These are phyloP conservation scores for Temnopleurus reevesii DNA, from an alignment of 53 echinoderm and acorn worm species.

Conservation along the genomic window DNA sequence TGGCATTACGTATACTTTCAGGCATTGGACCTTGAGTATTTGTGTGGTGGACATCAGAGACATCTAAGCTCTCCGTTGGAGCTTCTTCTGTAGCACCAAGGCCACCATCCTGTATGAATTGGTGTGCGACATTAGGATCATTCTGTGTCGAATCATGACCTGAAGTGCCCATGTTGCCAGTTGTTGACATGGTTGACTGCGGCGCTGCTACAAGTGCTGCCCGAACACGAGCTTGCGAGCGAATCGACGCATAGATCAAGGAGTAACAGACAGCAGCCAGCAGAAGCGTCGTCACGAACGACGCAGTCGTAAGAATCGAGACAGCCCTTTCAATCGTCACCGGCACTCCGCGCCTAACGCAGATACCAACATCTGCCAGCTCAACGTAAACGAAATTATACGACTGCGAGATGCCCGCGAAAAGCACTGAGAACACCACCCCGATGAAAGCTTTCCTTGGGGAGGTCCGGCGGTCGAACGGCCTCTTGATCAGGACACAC, in stretches of 20 bases:
- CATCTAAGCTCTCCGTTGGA: not conserved
- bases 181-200: not conserved
- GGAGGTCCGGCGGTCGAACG: conserved; percentile 33
- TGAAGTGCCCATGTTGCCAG: not conserved
- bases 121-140: not conserved
- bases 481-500: conserved; percentile 23
- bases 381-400: conserved; percentile 16
- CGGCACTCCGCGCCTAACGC: not conserved
- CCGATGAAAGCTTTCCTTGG: not conserved
- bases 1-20: no score
- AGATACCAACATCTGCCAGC: conserved; percentile 6
- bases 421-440: not conserved
- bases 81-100: not conserved
- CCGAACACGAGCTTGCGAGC: conserved; percentile 26
- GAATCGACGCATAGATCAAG: conserved; percentile 20
- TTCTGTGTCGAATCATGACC: not conserved
- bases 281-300: conserved; percentile 17
- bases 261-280: not conserved
- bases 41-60: not conserved
- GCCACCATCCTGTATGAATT: not conserved
- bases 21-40: no score
- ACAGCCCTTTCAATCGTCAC: not conserved
- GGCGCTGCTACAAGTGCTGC: not conserved
- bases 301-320: conserved; percentile 26
- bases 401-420: conserved; percentile 27